Base-by-base conservation (phyloP, 37 sponge, comb jelly and placozoan species). In the Beroe forskalii region DNA sequence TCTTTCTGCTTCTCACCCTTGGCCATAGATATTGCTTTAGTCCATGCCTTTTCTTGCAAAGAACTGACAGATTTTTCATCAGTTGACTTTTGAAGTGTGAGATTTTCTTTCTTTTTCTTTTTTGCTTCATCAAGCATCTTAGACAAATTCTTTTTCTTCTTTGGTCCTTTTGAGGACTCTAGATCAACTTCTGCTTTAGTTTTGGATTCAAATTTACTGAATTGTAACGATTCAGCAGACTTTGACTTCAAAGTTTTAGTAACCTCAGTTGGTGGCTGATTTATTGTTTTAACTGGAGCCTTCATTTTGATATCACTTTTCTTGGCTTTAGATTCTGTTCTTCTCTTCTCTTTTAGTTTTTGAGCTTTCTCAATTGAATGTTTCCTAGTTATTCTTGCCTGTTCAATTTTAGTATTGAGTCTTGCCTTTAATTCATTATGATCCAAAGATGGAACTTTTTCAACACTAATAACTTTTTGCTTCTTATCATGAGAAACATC, bases 1-100 rank as follows among this genome's bases (percentile, higher is more conserved):
- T 80, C 86, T 48, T 80, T 80, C 55, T 80, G 86, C 55, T 80
- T 80, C 42, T 80, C 86, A 28, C 86, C 86, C 27, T 80, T 80
- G n/a, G 86, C 86, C 86, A 80, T 80, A 43, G 86, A 40, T 23
- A 80, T 44, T 0, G 86, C 86, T 25, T 80, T 80, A 0, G 24
- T 24, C 86, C 86, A 80, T 0, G 86, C 86, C 27, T 80, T 80
- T 23, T 80, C 86, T 44, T 80, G 86, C 14, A 80, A 48, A 4
- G n/a, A 25, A n/a, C 24, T 24, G 14, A 20, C 86, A 44, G 86
- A 80, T 25, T 80, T 41, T 19, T 38, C 55, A 44, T 80, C 86
- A 80, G 86, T 80, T 43, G 86, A 17, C 27, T 80, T 80, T 43
- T 80, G 44, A 4, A 80, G 40, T 25, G 43, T 80, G 3, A n/a